phyloP scores from a whole-genome alignment of 2,797 vertebrate species.

The Hippoglossus hippoglossus region DNA sequence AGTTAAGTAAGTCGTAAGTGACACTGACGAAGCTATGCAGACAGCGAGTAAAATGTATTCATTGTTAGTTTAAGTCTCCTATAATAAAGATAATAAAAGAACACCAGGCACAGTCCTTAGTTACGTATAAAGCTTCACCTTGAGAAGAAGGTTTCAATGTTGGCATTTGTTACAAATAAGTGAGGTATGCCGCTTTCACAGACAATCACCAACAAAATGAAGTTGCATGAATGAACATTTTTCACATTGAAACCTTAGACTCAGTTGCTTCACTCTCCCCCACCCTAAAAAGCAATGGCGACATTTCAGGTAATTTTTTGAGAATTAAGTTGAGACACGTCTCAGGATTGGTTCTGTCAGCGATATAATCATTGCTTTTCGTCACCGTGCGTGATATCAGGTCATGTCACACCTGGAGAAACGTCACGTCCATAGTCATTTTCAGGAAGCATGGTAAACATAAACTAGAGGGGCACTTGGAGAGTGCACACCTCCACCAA shows the following conservation, averaged over 20 bases:
- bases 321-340: neutral
- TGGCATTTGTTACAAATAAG: neutral
- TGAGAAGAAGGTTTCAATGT: neutral
- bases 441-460: too few relatives aligned
- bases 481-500: too few relatives aligned
- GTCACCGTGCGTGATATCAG: slow-evolving; percentile 14
- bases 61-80: neutral
- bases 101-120: neutral
- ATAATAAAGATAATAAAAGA: neutral
- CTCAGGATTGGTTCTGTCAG: neutral
- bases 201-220: accelerated
- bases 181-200: neutral
- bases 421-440: neutral
- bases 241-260: neutral
- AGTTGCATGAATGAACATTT: neutral
- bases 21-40: neutral
- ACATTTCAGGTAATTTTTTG: neutral
- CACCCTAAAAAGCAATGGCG: neutral
- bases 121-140: neutral
- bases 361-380: slow-evolving; percentile 8
- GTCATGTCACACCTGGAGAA: slow-evolving; percentile 21
- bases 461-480: too few relatives aligned
- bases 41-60: neutral
- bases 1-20: too few relatives aligned
- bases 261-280: neutral